phyloP scores from a whole-genome alignment of 2,797 vertebrate genomes.

The Macroramphosus scolopax region DNA sequence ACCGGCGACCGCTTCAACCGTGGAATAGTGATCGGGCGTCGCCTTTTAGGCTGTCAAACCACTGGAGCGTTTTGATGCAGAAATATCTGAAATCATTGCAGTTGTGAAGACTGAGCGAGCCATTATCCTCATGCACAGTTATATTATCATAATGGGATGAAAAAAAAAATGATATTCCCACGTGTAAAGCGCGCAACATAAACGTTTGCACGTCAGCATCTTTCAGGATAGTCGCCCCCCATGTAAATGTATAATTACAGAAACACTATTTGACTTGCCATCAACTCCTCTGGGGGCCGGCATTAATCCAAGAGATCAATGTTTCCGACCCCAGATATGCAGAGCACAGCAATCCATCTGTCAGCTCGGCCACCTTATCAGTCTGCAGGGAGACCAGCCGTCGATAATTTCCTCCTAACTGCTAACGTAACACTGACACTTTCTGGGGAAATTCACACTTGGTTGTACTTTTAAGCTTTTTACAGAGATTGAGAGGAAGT shows the following conservation, averaged over 20 bases:
- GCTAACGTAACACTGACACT: conserved; percentile 64
- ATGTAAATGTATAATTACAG: conserved; percentile 80
- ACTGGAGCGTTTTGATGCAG: conserved; percentile 39
- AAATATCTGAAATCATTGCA: conserved; percentile 16
- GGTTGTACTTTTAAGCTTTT: conserved; percentile 35
- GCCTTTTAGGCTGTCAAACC: conserved; percentile 10
- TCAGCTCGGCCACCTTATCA: conserved; percentile 69
- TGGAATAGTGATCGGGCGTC: conserved; percentile 34
- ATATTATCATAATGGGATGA: conserved; percentile 5
- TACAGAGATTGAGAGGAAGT: conserved; percentile 28
- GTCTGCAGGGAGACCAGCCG: conserved; percentile 55
- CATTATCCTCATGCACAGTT: conserved; percentile 29
- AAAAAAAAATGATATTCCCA: conserved; percentile 11
- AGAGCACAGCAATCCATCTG: conserved; percentile 76
- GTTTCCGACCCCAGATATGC: conserved; percentile 69
- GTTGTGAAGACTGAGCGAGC: conserved; percentile 15
- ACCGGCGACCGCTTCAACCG: conserved; percentile 26
- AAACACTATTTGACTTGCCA: conserved; percentile 76
- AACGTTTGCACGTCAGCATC: conserved; percentile 63
- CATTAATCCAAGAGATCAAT: conserved; percentile 80
- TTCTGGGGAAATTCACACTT: conserved; percentile 57
- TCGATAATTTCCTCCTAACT: conserved; percentile 71
- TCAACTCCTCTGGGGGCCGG: conserved; percentile 57
- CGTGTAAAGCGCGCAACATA: conserved; percentile 29
- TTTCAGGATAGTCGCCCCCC: conserved; percentile 52